These are phyloP conservation scores for Alces alces DNA, from an alignment of 2,113 vertebrate genomes.

Conservation along the genomic window DNA sequence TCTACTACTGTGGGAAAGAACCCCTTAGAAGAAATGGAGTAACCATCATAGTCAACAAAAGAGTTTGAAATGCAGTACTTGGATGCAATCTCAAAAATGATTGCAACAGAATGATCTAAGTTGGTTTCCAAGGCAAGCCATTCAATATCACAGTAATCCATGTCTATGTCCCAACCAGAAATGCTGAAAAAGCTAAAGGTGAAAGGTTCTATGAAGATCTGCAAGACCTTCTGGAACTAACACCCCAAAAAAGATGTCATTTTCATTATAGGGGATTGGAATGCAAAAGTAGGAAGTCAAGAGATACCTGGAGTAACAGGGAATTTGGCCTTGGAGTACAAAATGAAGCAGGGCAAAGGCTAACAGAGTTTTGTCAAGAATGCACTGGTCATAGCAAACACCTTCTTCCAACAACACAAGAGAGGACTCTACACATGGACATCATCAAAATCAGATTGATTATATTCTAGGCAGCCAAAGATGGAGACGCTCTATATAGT, in stretches of 20 bases:
- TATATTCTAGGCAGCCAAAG: not conserved
- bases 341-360: not conserved
- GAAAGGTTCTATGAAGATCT: accelerated
- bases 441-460: not conserved
- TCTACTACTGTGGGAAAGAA: not conserved
- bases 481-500: not conserved
- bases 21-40: not conserved
- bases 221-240: not conserved
- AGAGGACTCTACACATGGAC: not conserved
- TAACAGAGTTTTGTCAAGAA: not conserved
- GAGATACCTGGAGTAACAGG: not conserved
- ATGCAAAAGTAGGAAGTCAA: not conserved
- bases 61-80: not conserved
- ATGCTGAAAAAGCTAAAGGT: not conserved
- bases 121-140: not conserved
- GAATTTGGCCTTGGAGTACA: not conserved
- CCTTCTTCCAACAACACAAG: not conserved
- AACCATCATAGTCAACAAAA: not conserved
- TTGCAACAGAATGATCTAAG: not conserved
- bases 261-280: not conserved
- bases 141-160: not conserved
- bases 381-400: not conserved
- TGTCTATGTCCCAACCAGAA: not conserved
- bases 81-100: not conserved
- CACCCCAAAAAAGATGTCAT: accelerated